These are phyloP conservation scores for Poeciliopsis prolifica DNA, from an alignment of 2,113 vertebrate species.

Conservation along the genomic window DNA sequence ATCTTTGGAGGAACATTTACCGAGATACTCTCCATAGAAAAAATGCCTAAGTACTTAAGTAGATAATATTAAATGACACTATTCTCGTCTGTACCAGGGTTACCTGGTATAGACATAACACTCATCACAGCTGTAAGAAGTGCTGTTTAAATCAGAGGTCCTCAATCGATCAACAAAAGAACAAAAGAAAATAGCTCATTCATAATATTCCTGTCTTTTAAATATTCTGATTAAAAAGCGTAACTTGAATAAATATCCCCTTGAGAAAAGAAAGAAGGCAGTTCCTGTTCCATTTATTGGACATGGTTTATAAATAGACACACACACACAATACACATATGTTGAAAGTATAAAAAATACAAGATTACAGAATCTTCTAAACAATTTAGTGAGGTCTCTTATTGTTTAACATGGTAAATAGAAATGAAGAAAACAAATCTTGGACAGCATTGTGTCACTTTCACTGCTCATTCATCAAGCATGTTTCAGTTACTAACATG, in stretches of 20 bases:
- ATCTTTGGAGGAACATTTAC: neutral
- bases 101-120: neutral
- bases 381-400: slow-evolving; percentile 71
- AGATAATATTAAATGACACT: neutral
- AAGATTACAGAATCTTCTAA: slow-evolving; percentile 66
- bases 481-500: slow-evolving; percentile 67
- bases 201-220: neutral
- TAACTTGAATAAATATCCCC: neutral
- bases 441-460: slow-evolving; percentile 76
- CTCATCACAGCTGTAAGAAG: neutral
- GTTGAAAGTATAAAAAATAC: slow-evolving; percentile 77
- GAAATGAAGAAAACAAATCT: slow-evolving; percentile 60
- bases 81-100: no score
- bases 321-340: slow-evolving; percentile 69
- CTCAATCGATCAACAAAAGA: neutral
- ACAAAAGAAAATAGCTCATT: neutral
- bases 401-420: slow-evolving; percentile 58
- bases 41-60: no score
- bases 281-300: slow-evolving; percentile 79
- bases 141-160: neutral
- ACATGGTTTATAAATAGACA: slow-evolving; percentile 78
- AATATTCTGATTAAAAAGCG: slow-evolving; percentile 17
- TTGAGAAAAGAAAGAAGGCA: slow-evolving; percentile 21
- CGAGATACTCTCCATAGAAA: neutral
- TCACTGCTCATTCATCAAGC: slow-evolving; percentile 76